These are phyloP conservation scores for Paramormyrops kingsleyae DNA, from an alignment of 2,113 vertebrate species.

Conservation along the genomic window DNA sequence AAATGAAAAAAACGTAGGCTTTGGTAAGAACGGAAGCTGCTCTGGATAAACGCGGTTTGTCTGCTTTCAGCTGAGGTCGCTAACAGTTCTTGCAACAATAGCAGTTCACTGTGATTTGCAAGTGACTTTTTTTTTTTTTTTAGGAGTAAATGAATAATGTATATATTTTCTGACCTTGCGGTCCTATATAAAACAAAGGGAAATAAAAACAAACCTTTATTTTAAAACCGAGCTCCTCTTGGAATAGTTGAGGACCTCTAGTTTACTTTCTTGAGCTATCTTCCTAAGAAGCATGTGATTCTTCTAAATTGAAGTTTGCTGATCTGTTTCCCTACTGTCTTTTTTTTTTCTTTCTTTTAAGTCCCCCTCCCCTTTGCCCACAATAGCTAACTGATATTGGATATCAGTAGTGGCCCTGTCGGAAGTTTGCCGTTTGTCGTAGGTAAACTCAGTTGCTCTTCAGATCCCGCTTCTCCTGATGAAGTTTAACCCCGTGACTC, in stretches of 20 bases:
- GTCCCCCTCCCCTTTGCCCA: background rate
- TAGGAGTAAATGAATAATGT: background rate
- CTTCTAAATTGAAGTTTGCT: background rate
- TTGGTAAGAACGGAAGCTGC: background rate
- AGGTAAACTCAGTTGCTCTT: background rate
- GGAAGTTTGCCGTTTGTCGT: background rate
- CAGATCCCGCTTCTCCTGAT: background rate
- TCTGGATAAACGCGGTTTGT: background rate
- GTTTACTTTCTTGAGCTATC: background rate
- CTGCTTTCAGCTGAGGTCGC: background rate
- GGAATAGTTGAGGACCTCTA: background rate
- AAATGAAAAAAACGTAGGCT: background rate
- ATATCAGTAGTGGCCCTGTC: background rate
- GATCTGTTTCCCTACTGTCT: background rate
- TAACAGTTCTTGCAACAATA: background rate
- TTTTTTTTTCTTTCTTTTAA: background rate
- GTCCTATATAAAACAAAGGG: background rate
- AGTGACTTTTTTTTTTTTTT: background rate
- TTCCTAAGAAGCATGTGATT: background rate
- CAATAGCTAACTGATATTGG: background rate
- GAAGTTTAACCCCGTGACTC: background rate
- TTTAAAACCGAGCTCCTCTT: background rate
- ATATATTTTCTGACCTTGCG: background rate
- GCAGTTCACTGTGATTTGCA: constrained; percentile 2
- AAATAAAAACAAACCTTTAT: background rate